Evolutionary conservation across 2,888 invertebrate genomes (phyloP).

Genomic region (Drosophila paracracens): DNA sequence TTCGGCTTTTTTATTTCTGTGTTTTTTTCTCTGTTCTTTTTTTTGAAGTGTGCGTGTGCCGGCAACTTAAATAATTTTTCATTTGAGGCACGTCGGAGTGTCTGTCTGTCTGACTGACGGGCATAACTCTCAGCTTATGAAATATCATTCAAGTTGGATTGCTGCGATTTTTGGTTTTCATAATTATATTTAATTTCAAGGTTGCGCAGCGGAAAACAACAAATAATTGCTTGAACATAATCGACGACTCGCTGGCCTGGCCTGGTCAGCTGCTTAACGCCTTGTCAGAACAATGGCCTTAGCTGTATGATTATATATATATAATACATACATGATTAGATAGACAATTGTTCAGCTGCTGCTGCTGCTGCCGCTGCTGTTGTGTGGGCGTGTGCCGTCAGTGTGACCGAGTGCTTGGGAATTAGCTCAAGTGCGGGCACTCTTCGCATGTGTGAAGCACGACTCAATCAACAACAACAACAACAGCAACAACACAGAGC

Average conservation of each 20-base stretch:
- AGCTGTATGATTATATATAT: slow-evolving; percentile 49
- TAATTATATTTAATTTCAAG: slow-evolving; percentile 82
- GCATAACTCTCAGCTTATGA: slow-evolving; percentile 63
- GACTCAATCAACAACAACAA: slow-evolving; percentile 33
- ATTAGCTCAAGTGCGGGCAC: slow-evolving; percentile 74
- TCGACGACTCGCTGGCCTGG: slow-evolving; percentile 40
- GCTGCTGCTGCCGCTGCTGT: slow-evolving; percentile 17
- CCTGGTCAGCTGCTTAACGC: slow-evolving; percentile 75
- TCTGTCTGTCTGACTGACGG: slow-evolving; percentile 16
- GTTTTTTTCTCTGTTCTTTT: slow-evolving; percentile 9
- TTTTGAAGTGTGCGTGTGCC: slow-evolving; percentile 72
- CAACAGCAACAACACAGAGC: slow-evolving; percentile 7
- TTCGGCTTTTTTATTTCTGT: neutral
- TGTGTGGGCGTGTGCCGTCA: slow-evolving; percentile 50
- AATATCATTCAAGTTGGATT: slow-evolving; percentile 71
- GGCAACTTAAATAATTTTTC: slow-evolving; percentile 78
- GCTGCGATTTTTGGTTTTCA: slow-evolving; percentile 65
- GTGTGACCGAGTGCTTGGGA: slow-evolving; percentile 59
- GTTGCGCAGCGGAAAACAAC: slow-evolving; percentile 72
- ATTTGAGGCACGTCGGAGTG: slow-evolving; percentile 69
- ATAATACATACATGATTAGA: slow-evolving; percentile 21
- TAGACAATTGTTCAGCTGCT: slow-evolving; percentile 42
- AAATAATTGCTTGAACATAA: slow-evolving; percentile 65
- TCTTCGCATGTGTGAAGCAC: slow-evolving; percentile 62
- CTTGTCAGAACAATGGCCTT: slow-evolving; percentile 76